These are phyloP conservation scores for Trichogramma dendrolimi DNA, from an alignment of 2,888 invertebrate genomes.

Conservation along the genomic window DNA sequence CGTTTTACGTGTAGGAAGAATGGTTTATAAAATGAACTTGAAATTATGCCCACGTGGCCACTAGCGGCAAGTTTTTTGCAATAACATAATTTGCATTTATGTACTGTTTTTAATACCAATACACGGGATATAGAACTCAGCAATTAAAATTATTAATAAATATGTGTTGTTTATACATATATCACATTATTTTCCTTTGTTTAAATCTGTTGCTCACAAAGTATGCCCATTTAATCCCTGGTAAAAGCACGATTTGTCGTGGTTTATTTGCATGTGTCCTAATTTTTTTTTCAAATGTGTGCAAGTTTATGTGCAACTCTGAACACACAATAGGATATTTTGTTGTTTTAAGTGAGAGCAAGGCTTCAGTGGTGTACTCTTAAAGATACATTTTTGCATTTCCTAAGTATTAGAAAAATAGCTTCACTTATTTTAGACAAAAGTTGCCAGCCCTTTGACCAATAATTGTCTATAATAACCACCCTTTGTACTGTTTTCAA, in stretches of 20 bases:
- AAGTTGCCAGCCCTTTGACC: constrained; percentile 52
- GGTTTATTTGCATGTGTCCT: constrained; percentile 9
- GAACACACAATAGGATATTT: constrained; percentile 35
- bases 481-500: constrained; percentile 54
- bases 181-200: constrained; percentile 36
- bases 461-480: constrained; percentile 45
- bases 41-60: constrained; percentile 46
- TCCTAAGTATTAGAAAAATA: constrained; percentile 50
- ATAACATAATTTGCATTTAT: constrained; percentile 15
- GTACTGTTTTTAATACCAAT: background rate
- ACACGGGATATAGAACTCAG: constrained; percentile 24
- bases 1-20: constrained; percentile 23
- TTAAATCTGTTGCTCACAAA: constrained; percentile 38
- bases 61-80: constrained; percentile 24
- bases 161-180: constrained; percentile 34
- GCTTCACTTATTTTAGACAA: constrained; percentile 52
- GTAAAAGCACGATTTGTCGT: constrained; percentile 46
- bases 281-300: background rate
- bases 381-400: constrained; percentile 45
- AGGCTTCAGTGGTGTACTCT: constrained; percentile 49
- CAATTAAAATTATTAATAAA: constrained; percentile 15
- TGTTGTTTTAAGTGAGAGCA: constrained; percentile 47
- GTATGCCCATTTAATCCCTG: constrained; percentile 52
- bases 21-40: constrained; percentile 40
- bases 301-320: constrained; percentile 16